Evolutionary conservation across 2,113 vertebrate species (phyloP).

Genomic region (Gobius niger): DNA sequence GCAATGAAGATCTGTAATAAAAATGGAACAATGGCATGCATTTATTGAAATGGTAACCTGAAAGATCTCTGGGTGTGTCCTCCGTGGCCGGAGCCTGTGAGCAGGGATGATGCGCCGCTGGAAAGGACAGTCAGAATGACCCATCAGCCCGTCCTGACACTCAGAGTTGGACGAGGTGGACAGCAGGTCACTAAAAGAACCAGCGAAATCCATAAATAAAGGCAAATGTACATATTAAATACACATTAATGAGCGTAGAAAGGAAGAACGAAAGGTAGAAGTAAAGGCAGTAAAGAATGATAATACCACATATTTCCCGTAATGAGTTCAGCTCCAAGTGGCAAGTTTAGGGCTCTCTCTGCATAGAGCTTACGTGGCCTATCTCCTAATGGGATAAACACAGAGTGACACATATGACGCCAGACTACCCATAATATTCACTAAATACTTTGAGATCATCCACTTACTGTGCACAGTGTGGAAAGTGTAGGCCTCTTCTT

Average conservation of each 20-base stretch:
- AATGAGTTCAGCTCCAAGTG: conserved; percentile 80
- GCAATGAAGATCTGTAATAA: neutral
- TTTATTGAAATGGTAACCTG: conserved; percentile 71
- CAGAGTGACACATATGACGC: neutral
- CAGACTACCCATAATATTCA: neutral
- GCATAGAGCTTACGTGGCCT: conserved; percentile 80
- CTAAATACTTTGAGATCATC: neutral
- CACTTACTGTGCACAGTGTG: conserved; percentile 80
- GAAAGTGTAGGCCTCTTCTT: conserved; percentile 81
- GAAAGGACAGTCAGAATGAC: conserved; percentile 80
- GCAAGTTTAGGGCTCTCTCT: conserved; percentile 80
- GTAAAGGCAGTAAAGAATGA: neutral
- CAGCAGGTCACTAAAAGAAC: conserved; percentile 82
- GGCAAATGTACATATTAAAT: neutral
- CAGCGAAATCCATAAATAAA: conserved; percentile 19
- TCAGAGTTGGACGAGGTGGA: conserved; percentile 91
- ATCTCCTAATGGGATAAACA: conserved; percentile 65
- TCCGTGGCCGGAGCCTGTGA: conserved; percentile 80
- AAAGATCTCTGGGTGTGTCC: conserved; percentile 87
- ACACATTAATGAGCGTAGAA: neutral
- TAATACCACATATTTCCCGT: conserved; percentile 81
- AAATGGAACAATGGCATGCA: neutral
- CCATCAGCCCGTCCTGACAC: conserved; percentile 83
- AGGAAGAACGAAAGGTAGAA: neutral
- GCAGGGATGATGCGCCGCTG: conserved; percentile 89